phyloP scores from a whole-genome alignment of 2,113 vertebrate genomes.

The Tursiops truncatus region DNA sequence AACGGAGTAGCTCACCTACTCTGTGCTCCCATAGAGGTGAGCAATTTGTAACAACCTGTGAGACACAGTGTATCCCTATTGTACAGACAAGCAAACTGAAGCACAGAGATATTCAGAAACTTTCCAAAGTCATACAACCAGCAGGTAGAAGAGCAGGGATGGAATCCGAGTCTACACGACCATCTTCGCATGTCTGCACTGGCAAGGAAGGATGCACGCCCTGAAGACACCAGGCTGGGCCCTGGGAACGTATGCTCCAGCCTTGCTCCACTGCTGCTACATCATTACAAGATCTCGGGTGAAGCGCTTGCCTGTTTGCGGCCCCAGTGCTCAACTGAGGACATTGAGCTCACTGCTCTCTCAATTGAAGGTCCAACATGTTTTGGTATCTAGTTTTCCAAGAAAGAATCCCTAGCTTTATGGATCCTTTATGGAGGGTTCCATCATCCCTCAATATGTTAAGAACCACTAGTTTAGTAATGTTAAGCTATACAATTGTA shows the following conservation, averaged over 20 bases:
- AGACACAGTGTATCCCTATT: background rate
- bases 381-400: background rate
- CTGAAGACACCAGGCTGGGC: background rate
- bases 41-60: background rate
- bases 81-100: background rate
- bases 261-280: no score
- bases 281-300: background rate
- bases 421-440: background rate
- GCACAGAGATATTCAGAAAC: background rate
- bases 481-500: background rate
- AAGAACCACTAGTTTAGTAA: background rate
- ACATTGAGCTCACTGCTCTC: background rate
- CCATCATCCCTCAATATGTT: no score
- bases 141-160: background rate
- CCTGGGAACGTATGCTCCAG: no score
- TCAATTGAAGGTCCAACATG: background rate
- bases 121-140: background rate
- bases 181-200: rapidly evolving
- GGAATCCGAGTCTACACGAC: no score
- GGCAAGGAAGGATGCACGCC: no score
- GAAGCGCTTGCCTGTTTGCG: background rate
- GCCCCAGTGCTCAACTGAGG: background rate
- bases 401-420: background rate
- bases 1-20: background rate
- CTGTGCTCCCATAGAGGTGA: background rate